A percentile compares a stretch with the other conserved stretches of the same genome.
phyloP scores from a whole-genome alignment of 2,113 vertebrate species.

The Sinocyclocheilus grahami region DNA sequence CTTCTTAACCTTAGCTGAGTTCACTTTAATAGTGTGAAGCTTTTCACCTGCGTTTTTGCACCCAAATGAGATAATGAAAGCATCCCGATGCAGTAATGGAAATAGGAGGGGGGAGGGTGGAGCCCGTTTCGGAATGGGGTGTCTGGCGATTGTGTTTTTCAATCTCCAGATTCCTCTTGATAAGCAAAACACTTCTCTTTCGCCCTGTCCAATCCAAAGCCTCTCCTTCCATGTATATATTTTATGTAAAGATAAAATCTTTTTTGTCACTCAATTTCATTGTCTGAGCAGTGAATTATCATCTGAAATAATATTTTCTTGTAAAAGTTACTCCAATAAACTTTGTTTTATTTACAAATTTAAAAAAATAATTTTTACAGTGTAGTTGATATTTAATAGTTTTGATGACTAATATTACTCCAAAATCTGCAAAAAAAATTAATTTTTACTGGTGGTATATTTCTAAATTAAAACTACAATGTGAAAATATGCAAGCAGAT shows the following conservation, averaged over 20 bases:
- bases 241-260: conserved; percentile 90
- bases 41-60: conserved; percentile 84
- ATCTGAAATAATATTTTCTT: conserved; percentile 24
- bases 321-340: no score
- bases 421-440: no score
- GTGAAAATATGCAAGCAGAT: no score
- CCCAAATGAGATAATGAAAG: conserved; percentile 90
- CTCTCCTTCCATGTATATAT: conserved; percentile 56
- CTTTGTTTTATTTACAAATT: no score
- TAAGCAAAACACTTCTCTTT: conserved; percentile 82
- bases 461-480: no score
- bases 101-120: conserved; percentile 10
- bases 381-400: no score
- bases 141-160: conserved; percentile 74
- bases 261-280: conserved; percentile 71
- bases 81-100: conserved; percentile 77
- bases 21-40: conserved; percentile 81
- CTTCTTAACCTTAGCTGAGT: conserved; percentile 86
- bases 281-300: conserved; percentile 83
- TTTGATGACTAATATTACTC: no score
- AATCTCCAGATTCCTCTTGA: conserved; percentile 82
- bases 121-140: not conserved
- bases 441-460: no score
- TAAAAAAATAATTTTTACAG: no score
- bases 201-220: conserved; percentile 60